Conservation (phyloP, 2,797 vertebrate genomes). For the Cygnus olor region DNA sequence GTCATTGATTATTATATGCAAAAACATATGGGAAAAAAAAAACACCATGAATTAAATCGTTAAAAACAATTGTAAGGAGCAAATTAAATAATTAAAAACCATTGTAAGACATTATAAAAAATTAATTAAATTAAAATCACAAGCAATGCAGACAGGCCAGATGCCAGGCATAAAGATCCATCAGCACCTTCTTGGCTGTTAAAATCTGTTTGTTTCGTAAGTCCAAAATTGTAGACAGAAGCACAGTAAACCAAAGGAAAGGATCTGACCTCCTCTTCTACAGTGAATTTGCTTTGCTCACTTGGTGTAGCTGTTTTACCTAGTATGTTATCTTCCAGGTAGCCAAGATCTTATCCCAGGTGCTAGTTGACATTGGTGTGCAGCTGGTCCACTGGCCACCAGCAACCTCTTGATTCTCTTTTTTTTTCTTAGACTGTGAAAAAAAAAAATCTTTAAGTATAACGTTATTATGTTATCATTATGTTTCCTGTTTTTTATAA, state of each 20-base stretch:
- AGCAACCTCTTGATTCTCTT: background rate
- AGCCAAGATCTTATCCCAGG: background rate
- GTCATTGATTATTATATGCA: background rate
- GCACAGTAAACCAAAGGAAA: background rate
- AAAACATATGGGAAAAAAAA: constrained; percentile 5
- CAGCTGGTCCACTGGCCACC: background rate
- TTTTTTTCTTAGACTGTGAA: background rate
- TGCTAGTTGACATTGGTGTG: background rate
- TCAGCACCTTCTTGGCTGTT: background rate
- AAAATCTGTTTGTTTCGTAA: background rate
- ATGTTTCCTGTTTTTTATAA: no score
- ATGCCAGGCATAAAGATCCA: background rate
- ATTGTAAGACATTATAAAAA: constrained; percentile 6
- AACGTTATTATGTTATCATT: background rate
- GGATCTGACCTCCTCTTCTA: background rate
- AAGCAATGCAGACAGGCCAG: background rate
- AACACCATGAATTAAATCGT: constrained; percentile 58
- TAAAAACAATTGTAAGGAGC: constrained; percentile 1
- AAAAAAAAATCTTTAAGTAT: background rate
- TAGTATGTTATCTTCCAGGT: background rate
- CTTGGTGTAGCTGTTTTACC: background rate
- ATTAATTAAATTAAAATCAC: constrained; percentile 5
- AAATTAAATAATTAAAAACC: constrained; percentile 53
- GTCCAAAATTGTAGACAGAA: background rate
- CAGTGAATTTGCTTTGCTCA: background rate